Base-by-base conservation (phyloP, 2,113 vertebrate species). In the Setophaga coronata region DNA sequence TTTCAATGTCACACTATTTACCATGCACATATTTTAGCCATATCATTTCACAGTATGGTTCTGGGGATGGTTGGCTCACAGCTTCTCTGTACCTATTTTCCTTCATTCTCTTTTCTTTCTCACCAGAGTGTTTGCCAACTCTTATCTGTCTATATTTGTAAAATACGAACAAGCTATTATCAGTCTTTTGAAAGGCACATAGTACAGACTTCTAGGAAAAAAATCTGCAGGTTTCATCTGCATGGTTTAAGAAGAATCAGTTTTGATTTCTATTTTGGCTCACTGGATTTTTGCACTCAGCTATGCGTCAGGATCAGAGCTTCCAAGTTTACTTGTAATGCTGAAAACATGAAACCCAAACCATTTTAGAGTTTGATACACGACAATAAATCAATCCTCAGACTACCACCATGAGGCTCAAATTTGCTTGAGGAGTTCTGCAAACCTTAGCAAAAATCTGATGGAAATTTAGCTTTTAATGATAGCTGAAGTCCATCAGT, bases 1-100 rank as follows among this genome's bases (percentile, higher is more conserved):
- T 95, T 96, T 96, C 95, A 96, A 29, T 91, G 95, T 96, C 95
- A 94, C 81, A 93, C 67, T 93, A 89, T 91, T 96, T 94, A 96
- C 84, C 71, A 84, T 33, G 82, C 88, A 94, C 76, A 92, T 83
- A 88, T 91, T 97, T 97, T 61, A 97, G 78, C 81, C 83, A 31
- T 88, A 95, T 87, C 71, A 67, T 85, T 96, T 97, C 87, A 48
- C 95, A 90, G 74, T 54, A 84, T 12, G 33, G 24, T 84, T 94
- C 94, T 94, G 66, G 38, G 72, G 43, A 66, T 87, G 81, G 62
- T 13, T 96, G 84, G 54, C 90, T 97, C 60, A 82, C 5, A 4
- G 87, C 16, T 94, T 78, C 79, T 61, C 56, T 25, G 1, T 87
- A 93, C 89, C 93, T 90, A 77, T 93, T 86, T 89, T 76, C 60